Conservation (phyloP, 2,797 vertebrate species). For the Hafferia zeledoni region DNA sequence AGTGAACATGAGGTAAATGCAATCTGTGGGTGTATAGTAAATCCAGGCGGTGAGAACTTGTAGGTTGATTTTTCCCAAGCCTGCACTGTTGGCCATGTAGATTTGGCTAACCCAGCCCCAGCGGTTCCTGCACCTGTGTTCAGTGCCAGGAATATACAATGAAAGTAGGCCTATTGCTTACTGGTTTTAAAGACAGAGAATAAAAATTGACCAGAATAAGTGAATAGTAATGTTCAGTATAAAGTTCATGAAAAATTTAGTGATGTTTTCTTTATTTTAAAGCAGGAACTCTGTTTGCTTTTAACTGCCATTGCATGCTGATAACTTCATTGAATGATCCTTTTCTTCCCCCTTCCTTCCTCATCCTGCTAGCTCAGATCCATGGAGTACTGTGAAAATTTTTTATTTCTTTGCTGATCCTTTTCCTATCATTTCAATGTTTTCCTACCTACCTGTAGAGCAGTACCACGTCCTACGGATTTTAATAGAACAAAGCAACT, state of each 20-base stretch:
- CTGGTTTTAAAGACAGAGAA: background rate
- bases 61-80: background rate
- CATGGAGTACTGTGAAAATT: background rate
- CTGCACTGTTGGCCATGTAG: background rate
- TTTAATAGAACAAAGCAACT: background rate
- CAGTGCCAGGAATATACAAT: background rate
- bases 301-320: background rate
- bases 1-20: background rate
- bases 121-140: fast-evolving
- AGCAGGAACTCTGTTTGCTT: background rate
- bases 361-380: background rate
- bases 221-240: background rate
- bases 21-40: background rate
- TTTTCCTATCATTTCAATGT: background rate
- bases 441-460: background rate
- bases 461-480: background rate
- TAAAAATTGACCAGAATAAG: constrained; percentile 14
- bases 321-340: background rate
- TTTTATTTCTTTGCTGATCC: background rate
- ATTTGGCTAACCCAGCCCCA: background rate
- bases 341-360: background rate
- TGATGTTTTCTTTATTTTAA: background rate
- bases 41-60: background rate
- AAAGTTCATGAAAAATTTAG: constrained; percentile 1
- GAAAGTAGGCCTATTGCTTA: background rate